A percentile compares a stretch with the other conserved stretches of the same genome.
Evolutionary conservation across 2,888 invertebrate genomes (phyloP).

Genomic region (Bhutanitis thaidina): DNA sequence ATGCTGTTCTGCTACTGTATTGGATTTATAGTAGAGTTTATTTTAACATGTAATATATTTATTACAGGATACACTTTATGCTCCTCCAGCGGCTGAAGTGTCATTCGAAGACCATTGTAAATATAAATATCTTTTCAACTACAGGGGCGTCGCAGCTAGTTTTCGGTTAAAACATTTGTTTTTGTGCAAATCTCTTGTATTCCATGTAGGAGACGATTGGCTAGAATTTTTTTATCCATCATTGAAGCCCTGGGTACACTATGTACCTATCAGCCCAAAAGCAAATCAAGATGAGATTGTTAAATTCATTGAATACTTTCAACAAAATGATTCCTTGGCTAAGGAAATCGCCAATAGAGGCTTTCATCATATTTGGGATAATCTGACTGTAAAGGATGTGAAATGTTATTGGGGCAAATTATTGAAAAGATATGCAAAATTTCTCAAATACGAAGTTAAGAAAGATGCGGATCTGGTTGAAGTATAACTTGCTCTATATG

Average conservation of each 20-base stretch:
- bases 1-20: too few relatives aligned
- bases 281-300: constrained; percentile 85
- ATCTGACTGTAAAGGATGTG: constrained; percentile 90
- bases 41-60: too few relatives aligned
- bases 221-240: constrained; percentile 95
- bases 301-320: constrained; percentile 86
- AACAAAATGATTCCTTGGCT: constrained; percentile 86
- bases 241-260: constrained; percentile 97
- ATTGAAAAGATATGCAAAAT: constrained; percentile 85
- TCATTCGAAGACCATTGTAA: constrained; percentile 95
- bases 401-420: constrained; percentile 92
- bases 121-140: constrained; percentile 97
- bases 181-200: constrained; percentile 93
- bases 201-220: constrained; percentile 97
- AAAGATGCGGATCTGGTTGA: constrained; percentile 80
- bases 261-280: constrained; percentile 87
- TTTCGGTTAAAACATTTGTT: constrained; percentile 98
- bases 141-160: constrained; percentile 97
- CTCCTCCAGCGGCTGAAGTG: constrained; percentile 91
- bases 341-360: constrained; percentile 91
- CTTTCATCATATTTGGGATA: constrained; percentile 89
- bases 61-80: constrained; percentile 90
- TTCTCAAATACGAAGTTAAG: constrained; percentile 84
- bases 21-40: too few relatives aligned
- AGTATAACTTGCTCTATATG: constrained; percentile 39